A percentile compares a stretch with the other conserved stretches of the same genome.
Conservation (phyloP, 2,888 invertebrate species). For the Strigamia crassipes region DNA sequence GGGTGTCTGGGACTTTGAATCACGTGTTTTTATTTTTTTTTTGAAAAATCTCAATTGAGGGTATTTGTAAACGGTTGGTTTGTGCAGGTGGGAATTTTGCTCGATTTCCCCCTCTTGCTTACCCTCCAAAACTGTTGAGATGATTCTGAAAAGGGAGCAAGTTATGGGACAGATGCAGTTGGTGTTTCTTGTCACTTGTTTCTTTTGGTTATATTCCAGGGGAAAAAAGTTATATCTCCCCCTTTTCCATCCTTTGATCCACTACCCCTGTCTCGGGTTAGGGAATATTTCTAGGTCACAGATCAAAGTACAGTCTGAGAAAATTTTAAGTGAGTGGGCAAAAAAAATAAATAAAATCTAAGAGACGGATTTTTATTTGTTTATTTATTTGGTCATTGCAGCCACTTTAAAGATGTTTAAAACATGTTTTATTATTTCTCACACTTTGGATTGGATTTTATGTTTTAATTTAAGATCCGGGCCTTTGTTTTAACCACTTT, state of each 20-base stretch:
- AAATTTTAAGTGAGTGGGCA: background rate
- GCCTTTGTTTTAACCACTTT: no score
- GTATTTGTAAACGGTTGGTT: background rate
- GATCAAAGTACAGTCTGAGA: conserved; percentile 31
- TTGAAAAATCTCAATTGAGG: background rate
- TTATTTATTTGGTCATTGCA: no score
- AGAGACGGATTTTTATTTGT: no score
- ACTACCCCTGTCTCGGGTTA: conserved; percentile 17
- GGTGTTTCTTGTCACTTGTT: conserved; percentile 42
- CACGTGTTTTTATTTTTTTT: background rate
- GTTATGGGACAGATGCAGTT: conserved; percentile 42
- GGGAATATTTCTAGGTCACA: conserved; percentile 38
- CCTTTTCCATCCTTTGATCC: conserved; percentile 24
- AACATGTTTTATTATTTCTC: no score
- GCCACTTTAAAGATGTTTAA: no score
- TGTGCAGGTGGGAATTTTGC: conserved; percentile 33
- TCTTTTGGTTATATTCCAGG: background rate
- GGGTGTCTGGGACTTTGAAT: background rate
- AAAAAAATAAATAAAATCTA: background rate
- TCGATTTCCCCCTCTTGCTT: background rate
- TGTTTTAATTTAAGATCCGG: no score
- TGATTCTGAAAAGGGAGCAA: conserved; percentile 28
- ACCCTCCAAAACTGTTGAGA: conserved; percentile 7
- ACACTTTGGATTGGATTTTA: no score
- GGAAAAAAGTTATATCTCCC: background rate